phyloP scores from a whole-genome alignment of 2,113 vertebrate genomes.

The Triplophysa tibetana region DNA sequence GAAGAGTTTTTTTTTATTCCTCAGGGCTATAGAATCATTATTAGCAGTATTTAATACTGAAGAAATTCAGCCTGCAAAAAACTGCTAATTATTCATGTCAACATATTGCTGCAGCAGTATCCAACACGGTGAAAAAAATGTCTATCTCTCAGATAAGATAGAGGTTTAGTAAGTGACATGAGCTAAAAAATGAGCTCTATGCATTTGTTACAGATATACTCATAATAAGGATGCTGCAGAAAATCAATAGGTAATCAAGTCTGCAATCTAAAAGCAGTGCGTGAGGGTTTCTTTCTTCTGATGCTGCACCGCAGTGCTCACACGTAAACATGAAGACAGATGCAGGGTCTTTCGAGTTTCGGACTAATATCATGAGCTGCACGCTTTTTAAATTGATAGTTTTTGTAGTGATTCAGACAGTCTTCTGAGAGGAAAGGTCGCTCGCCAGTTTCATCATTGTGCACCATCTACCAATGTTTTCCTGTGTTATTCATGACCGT shows the following conservation, averaged over 20 bases:
- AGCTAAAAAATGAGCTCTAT: conserved; percentile 46
- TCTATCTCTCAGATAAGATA: neutral
- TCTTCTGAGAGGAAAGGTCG: neutral
- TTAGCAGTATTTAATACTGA: neutral
- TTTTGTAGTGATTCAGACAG: conserved; percentile 15
- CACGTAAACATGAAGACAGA: neutral
- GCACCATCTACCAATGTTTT: neutral
- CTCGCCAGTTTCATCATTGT: conserved; percentile 7
- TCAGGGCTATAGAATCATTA: conserved; percentile 12
- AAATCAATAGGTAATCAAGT: conserved; percentile 61
- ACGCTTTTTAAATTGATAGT: conserved; percentile 24
- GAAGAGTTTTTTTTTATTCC: conserved; percentile 15
- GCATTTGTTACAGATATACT: conserved; percentile 55
- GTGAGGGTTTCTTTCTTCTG: neutral
- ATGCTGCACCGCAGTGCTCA: neutral
- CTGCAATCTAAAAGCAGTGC: conserved; percentile 33
- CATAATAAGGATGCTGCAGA: conserved; percentile 46
- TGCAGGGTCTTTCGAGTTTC: neutral
- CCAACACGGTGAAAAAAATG: conserved; percentile 9
- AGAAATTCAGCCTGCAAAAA: neutral
- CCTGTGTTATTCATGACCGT: conserved; percentile 12
- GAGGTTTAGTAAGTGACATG: conserved; percentile 39
- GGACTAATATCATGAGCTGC: neutral
- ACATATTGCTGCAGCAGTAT: conserved; percentile 9
- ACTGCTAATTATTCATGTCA: conserved; percentile 17